A percentile compares a stretch with the other conserved stretches of the same genome.
Evolutionary conservation across 2,797 vertebrate genomes (phyloP).

Genomic region (Eospalax fontanierii): DNA sequence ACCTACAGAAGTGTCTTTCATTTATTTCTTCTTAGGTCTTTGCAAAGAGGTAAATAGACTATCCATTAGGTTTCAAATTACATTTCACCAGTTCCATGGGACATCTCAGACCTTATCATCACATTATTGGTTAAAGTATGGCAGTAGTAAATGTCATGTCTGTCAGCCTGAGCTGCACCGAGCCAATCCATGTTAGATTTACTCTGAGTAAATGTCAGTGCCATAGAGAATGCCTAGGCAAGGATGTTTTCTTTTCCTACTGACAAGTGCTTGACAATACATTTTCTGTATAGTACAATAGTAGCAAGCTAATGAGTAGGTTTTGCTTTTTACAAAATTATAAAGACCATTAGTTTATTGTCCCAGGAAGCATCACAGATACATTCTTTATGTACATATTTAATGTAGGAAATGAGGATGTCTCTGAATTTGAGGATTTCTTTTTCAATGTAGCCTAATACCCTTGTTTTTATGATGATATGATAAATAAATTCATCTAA

Average conservation of each 20-base stretch:
- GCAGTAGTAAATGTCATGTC: constrained; percentile 90
- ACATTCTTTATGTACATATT: constrained; percentile 29
- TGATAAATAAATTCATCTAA: constrained; percentile 11
- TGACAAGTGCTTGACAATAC: constrained; percentile 89
- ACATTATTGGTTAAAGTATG: constrained; percentile 88
- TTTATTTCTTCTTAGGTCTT: constrained; percentile 89
- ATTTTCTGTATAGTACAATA: constrained; percentile 86
- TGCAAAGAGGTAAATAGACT: constrained; percentile 89
- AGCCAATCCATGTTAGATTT: constrained; percentile 89
- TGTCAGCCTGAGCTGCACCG: constrained; percentile 87
- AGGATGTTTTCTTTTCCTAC: constrained; percentile 86
- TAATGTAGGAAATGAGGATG: constrained; percentile 23
- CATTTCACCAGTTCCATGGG: constrained; percentile 89
- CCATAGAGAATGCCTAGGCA: constrained; percentile 87
- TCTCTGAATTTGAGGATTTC: constrained; percentile 41
- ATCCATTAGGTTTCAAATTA: constrained; percentile 89
- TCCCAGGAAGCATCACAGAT: constrained; percentile 51
- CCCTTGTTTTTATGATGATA: neutral
- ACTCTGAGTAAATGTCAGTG: constrained; percentile 91
- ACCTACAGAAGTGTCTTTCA: constrained; percentile 83
- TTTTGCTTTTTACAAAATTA: constrained; percentile 73
- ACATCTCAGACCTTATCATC: constrained; percentile 89
- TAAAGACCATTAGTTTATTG: constrained; percentile 75
- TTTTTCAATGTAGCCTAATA: neutral
- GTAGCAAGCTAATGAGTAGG: constrained; percentile 87